These are phyloP conservation scores for Theonella swinhoei DNA, from an alignment of 37 sponge, comb jelly and placozoan genomes.

Conservation along the genomic window DNA sequence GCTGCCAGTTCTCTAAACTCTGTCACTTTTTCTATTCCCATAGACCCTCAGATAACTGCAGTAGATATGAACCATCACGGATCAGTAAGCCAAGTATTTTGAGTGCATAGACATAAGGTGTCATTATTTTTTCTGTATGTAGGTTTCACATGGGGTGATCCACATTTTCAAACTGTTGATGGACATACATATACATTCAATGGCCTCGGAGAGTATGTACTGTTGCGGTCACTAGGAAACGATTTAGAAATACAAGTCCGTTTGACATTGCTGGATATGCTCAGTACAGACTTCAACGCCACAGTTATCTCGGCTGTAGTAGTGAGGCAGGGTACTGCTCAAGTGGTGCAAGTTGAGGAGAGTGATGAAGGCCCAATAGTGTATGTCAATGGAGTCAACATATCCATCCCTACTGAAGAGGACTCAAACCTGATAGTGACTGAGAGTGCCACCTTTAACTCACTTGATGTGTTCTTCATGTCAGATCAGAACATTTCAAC, in stretches of 20 bases:
- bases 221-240: conserved; percentile 35
- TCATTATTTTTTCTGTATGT: neutral
- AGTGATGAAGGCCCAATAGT: neutral
- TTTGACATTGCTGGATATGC: neutral
- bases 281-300: conserved; percentile 4
- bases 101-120: neutral
- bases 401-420: neutral
- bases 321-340: conserved; percentile 14
- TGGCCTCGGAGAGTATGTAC: conserved; percentile 63
- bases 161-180: conserved; percentile 67
- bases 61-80: conserved; percentile 3
- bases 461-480: neutral
- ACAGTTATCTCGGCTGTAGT: conserved; percentile 45
- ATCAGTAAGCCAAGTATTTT: neutral
- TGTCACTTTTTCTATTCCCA: conserved; percentile 39
- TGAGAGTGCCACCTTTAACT: neutral
- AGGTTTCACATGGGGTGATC: conserved; percentile 66
- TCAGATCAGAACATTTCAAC: neutral
- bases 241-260: conserved; percentile 48
- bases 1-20: conserved; percentile 44
- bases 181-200: conserved; percentile 66
- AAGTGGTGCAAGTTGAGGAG: conserved; percentile 5
- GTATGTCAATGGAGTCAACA: neutral
- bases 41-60: conserved; percentile 61
- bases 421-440: neutral